A percentile compares a stretch with the other conserved stretches of the same genome.
Conservation (phyloP, 2,113 vertebrate species). For the Chloebia gouldiae region DNA sequence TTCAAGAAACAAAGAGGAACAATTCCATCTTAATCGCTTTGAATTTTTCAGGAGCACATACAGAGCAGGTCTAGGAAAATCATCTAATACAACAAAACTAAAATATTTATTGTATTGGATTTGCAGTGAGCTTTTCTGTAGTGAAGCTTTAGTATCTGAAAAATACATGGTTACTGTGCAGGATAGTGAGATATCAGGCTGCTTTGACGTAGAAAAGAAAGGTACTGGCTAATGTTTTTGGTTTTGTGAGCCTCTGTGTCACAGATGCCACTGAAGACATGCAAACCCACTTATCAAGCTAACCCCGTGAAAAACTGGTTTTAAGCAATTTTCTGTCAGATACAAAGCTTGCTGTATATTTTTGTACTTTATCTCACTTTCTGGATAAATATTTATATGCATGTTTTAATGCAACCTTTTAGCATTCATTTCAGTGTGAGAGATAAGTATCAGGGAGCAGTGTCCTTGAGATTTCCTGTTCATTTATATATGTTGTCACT, state of each 20-base stretch:
- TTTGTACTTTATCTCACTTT: background rate
- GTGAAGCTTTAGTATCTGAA: background rate
- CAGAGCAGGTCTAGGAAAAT: background rate
- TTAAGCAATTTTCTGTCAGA: background rate
- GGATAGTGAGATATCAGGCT: background rate
- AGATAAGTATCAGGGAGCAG: background rate
- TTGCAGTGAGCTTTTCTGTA: background rate
- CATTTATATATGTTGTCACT: background rate
- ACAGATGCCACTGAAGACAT: background rate
- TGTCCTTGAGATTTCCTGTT: background rate
- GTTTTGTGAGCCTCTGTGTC: background rate
- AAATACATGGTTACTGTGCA: background rate
- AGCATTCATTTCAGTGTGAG: background rate
- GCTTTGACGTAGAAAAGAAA: background rate
- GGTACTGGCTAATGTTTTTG: background rate
- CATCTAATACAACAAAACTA: background rate
- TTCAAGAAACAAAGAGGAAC: background rate
- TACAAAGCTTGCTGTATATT: background rate
- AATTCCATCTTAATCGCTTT: background rate
- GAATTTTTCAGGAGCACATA: background rate
- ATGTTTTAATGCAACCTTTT: background rate
- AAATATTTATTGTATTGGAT: background rate
- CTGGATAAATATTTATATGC: background rate
- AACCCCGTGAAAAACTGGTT: background rate
- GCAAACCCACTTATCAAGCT: background rate